Percentiles rank a stretch among this genome's conserved stretches.
phyloP scores from a whole-genome alignment of 53 echinoderm and acorn worm species.

The Mesocentrotus franciscanus region DNA sequence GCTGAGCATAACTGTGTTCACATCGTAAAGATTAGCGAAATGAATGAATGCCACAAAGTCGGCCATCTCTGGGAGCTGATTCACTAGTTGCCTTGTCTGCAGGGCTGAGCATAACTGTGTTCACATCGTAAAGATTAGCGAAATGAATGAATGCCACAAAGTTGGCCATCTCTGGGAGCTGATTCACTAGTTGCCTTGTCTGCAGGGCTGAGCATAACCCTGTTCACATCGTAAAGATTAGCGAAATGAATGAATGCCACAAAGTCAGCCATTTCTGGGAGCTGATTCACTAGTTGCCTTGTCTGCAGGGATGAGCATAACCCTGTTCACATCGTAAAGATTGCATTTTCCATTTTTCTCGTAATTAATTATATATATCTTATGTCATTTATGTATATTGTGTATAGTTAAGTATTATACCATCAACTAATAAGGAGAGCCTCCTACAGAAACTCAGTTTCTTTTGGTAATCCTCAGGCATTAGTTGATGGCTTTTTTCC shows the following conservation, averaged over 20 bases:
- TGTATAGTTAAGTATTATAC: no score
- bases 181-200: neutral
- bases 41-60: no score
- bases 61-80: neutral
- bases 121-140: neutral
- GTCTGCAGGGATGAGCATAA: neutral
- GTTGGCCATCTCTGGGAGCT: neutral
- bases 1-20: constrained; percentile 1
- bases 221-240: neutral
- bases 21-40: neutral
- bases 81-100: neutral
- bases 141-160: neutral
- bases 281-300: constrained; percentile 7
- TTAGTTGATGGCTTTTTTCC: no score
- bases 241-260: neutral
- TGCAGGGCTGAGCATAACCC: neutral
- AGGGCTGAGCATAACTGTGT: neutral
- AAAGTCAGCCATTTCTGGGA: neutral
- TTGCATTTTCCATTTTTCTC: neutral
- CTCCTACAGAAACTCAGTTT: no score
- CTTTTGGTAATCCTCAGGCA: no score
- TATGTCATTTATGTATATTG: no score
- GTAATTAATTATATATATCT: no score
- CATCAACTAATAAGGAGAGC: no score
- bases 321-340: neutral